Base-by-base conservation (phyloP, 2,113 vertebrate species). In the Rhombomys opimus region DNA sequence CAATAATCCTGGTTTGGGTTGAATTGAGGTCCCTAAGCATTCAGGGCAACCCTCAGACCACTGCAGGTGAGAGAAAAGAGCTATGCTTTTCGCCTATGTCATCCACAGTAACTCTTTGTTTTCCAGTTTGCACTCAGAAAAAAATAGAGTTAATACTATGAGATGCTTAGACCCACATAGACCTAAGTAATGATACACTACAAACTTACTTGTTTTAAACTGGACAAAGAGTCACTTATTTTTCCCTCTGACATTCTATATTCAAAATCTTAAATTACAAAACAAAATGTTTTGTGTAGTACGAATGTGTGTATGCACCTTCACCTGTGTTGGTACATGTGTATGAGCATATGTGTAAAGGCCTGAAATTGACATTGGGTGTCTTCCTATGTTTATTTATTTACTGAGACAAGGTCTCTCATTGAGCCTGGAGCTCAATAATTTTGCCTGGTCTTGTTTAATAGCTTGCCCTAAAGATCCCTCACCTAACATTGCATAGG, bases 151-250 rank as follows among this genome's bases (percentile, higher is more conserved):
- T 90, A 87, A 87, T 87, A 27, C 80, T 84, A 27, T 50, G 85
- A 78, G 38, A 77, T 93, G 89, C 87, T 95, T 52, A 87, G 30
- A 73, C 23, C 75, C 41, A 50, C 73, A 89, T 61, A 41, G 41
- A 41, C 46, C 13, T 93, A 76, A 73, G 61, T 87, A 61, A 90
- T 85, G 75, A 85, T 61, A 80, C 15, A 95, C 89, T 70, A 23
- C 8, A 84, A 91, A 87, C 8, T 82, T 89, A n/a, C 35, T 88
- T 90, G 32, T 85, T 95, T 93, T 65, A 94, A 87, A 94, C 17
- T 86, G 22, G 7, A 41, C 67, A 92, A 59, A 77, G 52, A 81
- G 41, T 77, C 72, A 68, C 57, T 95, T 93, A 77, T 89, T 23
- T 61, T 89, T 67, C 9, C 35, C 13, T 32, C 22, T 65, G 25